phyloP scores from a whole-genome alignment of 2,797 vertebrate species.

The Petrocephalus schoutedeni region DNA sequence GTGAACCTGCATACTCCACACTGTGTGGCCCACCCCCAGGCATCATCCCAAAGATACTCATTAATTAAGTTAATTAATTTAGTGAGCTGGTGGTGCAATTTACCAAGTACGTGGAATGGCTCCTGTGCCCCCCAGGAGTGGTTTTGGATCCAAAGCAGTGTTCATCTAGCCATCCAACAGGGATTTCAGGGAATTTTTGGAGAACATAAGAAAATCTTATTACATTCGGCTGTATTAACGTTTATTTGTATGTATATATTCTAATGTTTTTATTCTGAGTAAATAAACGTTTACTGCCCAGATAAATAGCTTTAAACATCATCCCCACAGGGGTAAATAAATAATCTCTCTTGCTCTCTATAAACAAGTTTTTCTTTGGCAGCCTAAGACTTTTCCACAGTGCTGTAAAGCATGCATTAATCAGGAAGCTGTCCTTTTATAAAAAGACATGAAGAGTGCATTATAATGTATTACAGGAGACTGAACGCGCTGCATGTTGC shows the following conservation, averaged over 20 bases:
- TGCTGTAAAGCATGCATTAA: background rate
- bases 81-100: background rate
- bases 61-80: constrained; percentile 4
- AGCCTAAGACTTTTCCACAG: background rate
- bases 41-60: background rate
- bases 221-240: background rate
- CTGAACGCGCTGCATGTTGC: background rate
- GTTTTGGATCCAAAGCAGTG: no score
- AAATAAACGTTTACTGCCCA: background rate
- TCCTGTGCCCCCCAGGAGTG: background rate
- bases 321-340: background rate
- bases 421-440: background rate
- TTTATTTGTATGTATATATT: background rate
- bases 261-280: background rate
- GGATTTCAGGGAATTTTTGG: background rate
- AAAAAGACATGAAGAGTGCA: background rate
- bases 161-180: background rate
- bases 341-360: background rate
- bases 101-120: background rate
- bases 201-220: background rate
- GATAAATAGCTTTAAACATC: background rate
- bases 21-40: background rate
- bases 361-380: background rate
- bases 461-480: background rate
- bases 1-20: background rate